Base-by-base conservation (phyloP, 1,140 invertebrate genomes). In the Trissolcus basalis region DNA sequence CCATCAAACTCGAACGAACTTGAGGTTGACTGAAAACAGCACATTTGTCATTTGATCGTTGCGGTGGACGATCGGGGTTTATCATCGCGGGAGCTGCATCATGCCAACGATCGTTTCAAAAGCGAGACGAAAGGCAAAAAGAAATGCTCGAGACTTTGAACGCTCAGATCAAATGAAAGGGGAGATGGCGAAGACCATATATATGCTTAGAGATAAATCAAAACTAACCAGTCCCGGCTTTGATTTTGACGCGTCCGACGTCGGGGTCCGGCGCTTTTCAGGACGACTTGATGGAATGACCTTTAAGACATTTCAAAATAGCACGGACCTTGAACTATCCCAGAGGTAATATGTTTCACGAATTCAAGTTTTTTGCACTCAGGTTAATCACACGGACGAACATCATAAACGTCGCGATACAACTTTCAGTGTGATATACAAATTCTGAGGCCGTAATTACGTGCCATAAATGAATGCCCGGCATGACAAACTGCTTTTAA, bases 191-290 rank as follows among this genome's bases (percentile, higher is more conserved):
- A 59, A 45, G 47, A 44, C 55, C 59, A 80, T 82, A 84, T 71
- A 79, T 80, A 83, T 84, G 81, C 64, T 81, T 73, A 79, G 73
- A 79, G 77, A 85, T 85, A 85, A 85, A 85, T 83, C 83, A 83
- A 83, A 82, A 83, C 81, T 83, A 83, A 85, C 81, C 82, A 84
- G 83, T 78, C 72, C 50, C 36, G 78, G 75, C 80, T 83, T 83
- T 83, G 83, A 84, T 83, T 83, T 76, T 70, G 81, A 71, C 80
- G 81, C 82, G 82, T 84, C 80, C 80, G 81, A 83, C 74, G 80
- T 51, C 15, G 35, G 33, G 5, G 3, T 47, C 50, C 56, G 64
- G 49, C 50, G 67, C 51, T 70, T 70, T 70, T 54, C 47, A 74
- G 58, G 32, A 50, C 60, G 33, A 60, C 56, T 54, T 54, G 71